phyloP scores from a whole-genome alignment of 1,140 invertebrate species.

The Odontomachus brunneus region DNA sequence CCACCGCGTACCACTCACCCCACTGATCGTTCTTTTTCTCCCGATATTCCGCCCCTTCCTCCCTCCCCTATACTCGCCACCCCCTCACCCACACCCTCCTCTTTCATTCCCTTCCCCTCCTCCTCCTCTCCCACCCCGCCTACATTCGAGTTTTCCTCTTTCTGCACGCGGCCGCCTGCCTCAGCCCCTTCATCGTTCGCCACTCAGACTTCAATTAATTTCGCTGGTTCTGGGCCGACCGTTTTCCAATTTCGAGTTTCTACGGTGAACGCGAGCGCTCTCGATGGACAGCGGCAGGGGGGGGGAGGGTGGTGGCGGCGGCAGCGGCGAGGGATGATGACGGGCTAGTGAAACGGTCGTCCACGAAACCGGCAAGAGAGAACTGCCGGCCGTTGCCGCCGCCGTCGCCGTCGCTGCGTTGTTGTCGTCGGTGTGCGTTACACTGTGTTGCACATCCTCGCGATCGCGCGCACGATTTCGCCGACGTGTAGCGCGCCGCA shows the following conservation, averaged over 20 bases:
- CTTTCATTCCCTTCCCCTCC: not conserved
- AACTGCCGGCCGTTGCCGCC: no score
- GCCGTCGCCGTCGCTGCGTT: no score
- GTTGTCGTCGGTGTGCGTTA: not conserved
- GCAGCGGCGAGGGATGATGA: not conserved
- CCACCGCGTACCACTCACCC: not conserved
- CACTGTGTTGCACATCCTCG: not conserved
- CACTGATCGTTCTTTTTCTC: conserved; percentile 47
- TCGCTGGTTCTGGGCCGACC: conserved; percentile 74
- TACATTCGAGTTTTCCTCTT: conserved; percentile 69
- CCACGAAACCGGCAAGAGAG: no score
- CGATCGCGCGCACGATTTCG: not conserved
- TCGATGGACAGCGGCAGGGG: conserved; percentile 62
- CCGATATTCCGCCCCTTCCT: conserved; percentile 44
- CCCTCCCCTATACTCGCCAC: not conserved
- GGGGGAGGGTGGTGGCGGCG: conserved; percentile 8
- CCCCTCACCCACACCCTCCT: not conserved
- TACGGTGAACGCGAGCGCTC: conserved; percentile 73
- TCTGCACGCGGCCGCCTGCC: conserved; percentile 62
- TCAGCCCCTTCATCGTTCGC: conserved; percentile 71
- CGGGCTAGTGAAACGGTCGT: no score
- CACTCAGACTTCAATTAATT: conserved; percentile 82
- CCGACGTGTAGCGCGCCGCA: not conserved
- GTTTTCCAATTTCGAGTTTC: conserved; percentile 81
- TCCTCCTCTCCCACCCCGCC: conserved; percentile 14